Percentiles rank a stretch among this genome's conserved stretches.
Conservation (phyloP, 2,888 invertebrate species). For the Drosophila pegasa region DNA sequence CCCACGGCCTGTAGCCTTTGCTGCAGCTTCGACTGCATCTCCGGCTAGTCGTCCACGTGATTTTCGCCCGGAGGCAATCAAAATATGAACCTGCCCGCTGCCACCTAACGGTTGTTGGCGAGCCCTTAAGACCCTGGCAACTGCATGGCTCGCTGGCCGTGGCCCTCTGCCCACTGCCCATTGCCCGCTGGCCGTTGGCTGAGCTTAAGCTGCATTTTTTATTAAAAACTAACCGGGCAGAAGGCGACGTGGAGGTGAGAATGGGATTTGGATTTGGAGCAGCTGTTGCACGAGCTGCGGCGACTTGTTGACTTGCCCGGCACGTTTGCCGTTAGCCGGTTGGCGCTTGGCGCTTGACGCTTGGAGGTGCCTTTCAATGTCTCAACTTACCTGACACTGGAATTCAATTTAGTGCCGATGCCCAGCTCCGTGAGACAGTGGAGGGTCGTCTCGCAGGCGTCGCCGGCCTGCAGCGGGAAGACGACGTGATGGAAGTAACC, state of each 20-base stretch:
- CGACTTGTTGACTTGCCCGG: slow-evolving; percentile 53
- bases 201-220: slow-evolving; percentile 48
- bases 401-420: slow-evolving; percentile 89
- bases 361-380: slow-evolving; percentile 55
- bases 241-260: neutral
- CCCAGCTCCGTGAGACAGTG: slow-evolving; percentile 91
- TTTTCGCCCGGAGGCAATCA: slow-evolving; percentile 59
- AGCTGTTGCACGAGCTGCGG: slow-evolving; percentile 63
- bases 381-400: slow-evolving; percentile 88
- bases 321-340: slow-evolving; percentile 65
- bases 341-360: slow-evolving; percentile 55
- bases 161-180: neutral
- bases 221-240: slow-evolving; percentile 32
- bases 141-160: slow-evolving; percentile 2
- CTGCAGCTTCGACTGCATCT: slow-evolving; percentile 1
- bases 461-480: slow-evolving; percentile 89
- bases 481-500: slow-evolving; percentile 90
- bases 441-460: slow-evolving; percentile 90
- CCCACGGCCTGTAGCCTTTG: neutral
- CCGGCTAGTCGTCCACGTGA: slow-evolving; percentile 5
- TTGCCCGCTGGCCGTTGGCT: neutral
- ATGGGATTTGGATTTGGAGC: slow-evolving; percentile 24
- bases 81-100: slow-evolving; percentile 43
- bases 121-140: slow-evolving; percentile 14
- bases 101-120: neutral